These are phyloP conservation scores for Lepilemur septentrionalis DNA, from an alignment of 2,797 vertebrate species.

Conservation along the genomic window DNA sequence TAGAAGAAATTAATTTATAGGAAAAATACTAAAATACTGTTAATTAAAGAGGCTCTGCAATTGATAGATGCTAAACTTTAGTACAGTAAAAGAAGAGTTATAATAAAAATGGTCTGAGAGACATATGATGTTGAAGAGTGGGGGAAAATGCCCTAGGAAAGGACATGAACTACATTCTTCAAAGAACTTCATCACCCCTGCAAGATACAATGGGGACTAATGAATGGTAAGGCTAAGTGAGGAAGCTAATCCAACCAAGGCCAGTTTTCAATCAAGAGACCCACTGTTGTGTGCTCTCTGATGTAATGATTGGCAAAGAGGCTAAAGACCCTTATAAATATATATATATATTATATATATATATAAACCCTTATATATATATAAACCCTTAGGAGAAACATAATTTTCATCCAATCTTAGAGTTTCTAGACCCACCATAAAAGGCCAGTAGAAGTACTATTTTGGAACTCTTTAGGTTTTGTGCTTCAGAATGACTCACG, in stretches of 20 bases:
- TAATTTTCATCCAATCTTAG: conserved; percentile 3
- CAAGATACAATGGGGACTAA: background rate
- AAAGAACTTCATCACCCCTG: background rate
- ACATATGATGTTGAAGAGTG: background rate
- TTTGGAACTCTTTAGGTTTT: conserved; percentile 13
- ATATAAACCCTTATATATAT: background rate
- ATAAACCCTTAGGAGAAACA: background rate
- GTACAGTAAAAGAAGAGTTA: background rate
- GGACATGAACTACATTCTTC: background rate
- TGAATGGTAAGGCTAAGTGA: background rate
- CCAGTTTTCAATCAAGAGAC: conserved; percentile 22
- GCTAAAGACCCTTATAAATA: background rate
- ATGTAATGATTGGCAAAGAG: background rate
- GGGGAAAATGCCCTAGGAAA: background rate
- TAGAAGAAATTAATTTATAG: background rate
- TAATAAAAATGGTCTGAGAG: background rate
- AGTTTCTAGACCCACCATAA: background rate
- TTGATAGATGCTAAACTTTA: background rate
- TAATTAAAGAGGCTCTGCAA: background rate
- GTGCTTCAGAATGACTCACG: background rate
- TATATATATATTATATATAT: no score
- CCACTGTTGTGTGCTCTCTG: background rate
- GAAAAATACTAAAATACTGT: background rate
- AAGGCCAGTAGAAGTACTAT: background rate
- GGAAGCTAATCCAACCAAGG: background rate